These are phyloP conservation scores for Drosophila engyochracea DNA, from an alignment of 2,888 invertebrate genomes.

Conservation along the genomic window DNA sequence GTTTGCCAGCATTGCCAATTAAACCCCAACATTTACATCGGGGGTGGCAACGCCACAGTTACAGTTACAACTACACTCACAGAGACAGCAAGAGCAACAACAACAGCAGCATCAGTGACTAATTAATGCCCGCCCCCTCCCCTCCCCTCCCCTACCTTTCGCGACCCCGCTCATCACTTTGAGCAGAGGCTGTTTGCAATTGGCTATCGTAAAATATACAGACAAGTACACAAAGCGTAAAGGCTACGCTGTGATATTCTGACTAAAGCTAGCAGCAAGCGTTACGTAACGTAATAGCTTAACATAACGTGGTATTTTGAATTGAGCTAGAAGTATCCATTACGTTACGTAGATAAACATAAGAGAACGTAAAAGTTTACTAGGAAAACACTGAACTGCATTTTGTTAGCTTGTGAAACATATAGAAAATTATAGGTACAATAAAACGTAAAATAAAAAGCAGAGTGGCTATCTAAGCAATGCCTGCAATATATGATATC, in stretches of 20 bases:
- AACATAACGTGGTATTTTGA: not conserved
- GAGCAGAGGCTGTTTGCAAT: constrained; percentile 30
- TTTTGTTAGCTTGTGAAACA: too few relatives aligned
- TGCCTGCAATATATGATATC: too few relatives aligned
- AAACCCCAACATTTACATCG: constrained; percentile 46
- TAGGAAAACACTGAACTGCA: too few relatives aligned
- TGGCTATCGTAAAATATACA: constrained; percentile 25
- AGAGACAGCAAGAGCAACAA: not conserved
- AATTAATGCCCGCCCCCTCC: constrained; percentile 40
- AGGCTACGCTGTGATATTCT: not conserved
- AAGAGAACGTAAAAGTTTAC: not conserved
- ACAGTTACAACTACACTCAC: constrained; percentile 7
- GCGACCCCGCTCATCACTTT: not conserved
- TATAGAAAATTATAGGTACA: too few relatives aligned
- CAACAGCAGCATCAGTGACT: constrained; percentile 12
- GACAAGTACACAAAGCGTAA: not conserved
- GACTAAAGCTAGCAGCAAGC: not conserved
- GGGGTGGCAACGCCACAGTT: constrained; percentile 36
- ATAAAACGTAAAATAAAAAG: too few relatives aligned
- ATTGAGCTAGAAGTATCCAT: not conserved
- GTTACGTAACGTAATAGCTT: not conserved
- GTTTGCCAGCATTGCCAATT: constrained; percentile 36
- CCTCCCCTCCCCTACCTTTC: not conserved
- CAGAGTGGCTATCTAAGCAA: too few relatives aligned
- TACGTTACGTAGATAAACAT: not conserved